Evolutionary conservation across 2,888 invertebrate species (phyloP).

Genomic region (Xylophagus ater): DNA sequence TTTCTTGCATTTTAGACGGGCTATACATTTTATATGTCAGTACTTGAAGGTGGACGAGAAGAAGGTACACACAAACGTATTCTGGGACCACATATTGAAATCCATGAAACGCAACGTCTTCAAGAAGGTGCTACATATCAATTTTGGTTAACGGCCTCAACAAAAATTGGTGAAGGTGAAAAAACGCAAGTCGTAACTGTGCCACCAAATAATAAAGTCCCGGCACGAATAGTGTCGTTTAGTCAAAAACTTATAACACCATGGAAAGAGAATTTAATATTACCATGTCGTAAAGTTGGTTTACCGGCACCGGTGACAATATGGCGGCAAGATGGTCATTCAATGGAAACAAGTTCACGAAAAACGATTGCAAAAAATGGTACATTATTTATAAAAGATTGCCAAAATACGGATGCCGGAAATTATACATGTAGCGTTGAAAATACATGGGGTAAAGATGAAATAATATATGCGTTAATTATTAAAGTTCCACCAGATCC

Average conservation of each 20-base stretch:
- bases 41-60: conserved; percentile 65
- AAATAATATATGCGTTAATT: conserved; percentile 59
- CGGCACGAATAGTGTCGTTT: conserved; percentile 82
- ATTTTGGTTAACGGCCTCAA: conserved; percentile 63
- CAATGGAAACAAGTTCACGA: conserved; percentile 57
- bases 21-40: conserved; percentile 74
- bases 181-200: conserved; percentile 67
- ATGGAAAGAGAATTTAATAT: conserved; percentile 75
- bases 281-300: conserved; percentile 79
- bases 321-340: conserved; percentile 69
- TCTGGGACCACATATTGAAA: conserved; percentile 55
- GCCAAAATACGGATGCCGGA: conserved; percentile 70
- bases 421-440: conserved; percentile 84
- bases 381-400: conserved; percentile 62
- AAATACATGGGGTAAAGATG: conserved; percentile 72
- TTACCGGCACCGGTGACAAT: conserved; percentile 63
- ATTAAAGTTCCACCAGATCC: conserved; percentile 77
- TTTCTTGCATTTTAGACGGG: conserved; percentile 37
- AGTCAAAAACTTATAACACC: conserved; percentile 66
- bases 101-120: conserved; percentile 58
- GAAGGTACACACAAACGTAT: conserved; percentile 67
- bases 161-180: conserved; percentile 74
- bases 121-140: conserved; percentile 65
- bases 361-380: conserved; percentile 58
- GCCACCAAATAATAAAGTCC: conserved; percentile 65